phyloP scores from a whole-genome alignment of 2,113 vertebrate species.

The Todiramphus saurophagus region DNA sequence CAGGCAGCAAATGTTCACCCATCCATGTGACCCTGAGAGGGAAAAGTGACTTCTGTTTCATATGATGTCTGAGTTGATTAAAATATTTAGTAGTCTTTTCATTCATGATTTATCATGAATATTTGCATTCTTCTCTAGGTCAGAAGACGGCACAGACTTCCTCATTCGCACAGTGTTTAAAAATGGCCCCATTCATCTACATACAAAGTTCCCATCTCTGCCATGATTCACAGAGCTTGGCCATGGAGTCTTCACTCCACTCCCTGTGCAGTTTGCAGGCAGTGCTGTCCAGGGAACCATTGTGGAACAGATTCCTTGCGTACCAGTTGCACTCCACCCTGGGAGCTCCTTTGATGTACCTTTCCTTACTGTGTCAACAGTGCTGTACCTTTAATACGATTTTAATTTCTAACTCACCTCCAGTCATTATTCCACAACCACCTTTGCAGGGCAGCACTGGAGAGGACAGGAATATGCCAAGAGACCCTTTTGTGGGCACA shows the following conservation, averaged over 20 bases:
- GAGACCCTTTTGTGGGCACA: neutral
- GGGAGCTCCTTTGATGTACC: too few relatives aligned
- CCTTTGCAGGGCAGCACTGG: neutral
- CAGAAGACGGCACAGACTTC: neutral
- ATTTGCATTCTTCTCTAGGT: conserved; percentile 32
- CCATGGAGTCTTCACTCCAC: too few relatives aligned
- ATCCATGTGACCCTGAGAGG: conserved; percentile 23
- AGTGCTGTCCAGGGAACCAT: too few relatives aligned
- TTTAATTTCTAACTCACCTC: too few relatives aligned
- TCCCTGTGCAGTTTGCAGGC: too few relatives aligned
- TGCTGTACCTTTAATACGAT: too few relatives aligned
- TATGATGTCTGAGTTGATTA: conserved; percentile 53
- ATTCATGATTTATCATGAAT: conserved; percentile 17
- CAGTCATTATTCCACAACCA: too few relatives aligned
- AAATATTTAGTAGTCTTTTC: conserved; percentile 61
- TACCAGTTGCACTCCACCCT: too few relatives aligned
- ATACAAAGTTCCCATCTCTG: too few relatives aligned
- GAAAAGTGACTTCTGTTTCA: conserved; percentile 57
- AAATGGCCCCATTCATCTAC: neutral
- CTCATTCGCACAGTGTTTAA: neutral
- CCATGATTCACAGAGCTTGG: too few relatives aligned
- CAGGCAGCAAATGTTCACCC: conserved; percentile 55
- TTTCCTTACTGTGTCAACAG: too few relatives aligned
- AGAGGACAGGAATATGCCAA: neutral
- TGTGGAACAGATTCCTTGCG: too few relatives aligned